These are phyloP conservation scores for Argyra leucocephala DNA, from an alignment of 2,888 invertebrate genomes.

Conservation along the genomic window DNA sequence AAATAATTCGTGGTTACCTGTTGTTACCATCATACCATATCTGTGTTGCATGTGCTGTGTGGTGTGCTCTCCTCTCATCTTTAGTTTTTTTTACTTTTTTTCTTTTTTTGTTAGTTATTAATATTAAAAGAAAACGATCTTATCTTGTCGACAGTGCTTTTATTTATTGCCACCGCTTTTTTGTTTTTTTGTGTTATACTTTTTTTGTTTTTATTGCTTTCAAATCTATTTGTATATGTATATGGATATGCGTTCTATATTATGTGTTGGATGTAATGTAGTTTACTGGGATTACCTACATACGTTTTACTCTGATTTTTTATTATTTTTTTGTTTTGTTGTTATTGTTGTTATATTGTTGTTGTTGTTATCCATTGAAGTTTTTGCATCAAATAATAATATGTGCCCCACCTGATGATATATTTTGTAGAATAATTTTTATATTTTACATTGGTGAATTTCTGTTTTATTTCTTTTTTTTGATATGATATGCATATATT, in stretches of 20 bases:
- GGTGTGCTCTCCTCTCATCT: too few relatives aligned
- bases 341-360: too few relatives aligned
- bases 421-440: background rate
- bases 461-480: too few relatives aligned
- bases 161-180: constrained; percentile 17
- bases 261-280: background rate
- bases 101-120: constrained; percentile 18
- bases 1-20: background rate
- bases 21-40: background rate
- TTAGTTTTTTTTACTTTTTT: background rate
- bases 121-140: constrained; percentile 21
- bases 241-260: background rate
- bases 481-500: too few relatives aligned
- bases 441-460: too few relatives aligned
- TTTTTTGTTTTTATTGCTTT: background rate
- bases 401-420: background rate
- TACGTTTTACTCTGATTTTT: background rate
- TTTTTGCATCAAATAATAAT: background rate
- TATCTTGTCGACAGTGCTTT: constrained; percentile 19
- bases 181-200: too few relatives aligned
- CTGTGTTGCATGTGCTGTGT: too few relatives aligned
- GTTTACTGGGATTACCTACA: background rate
- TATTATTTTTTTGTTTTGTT: background rate
- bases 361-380: too few relatives aligned
- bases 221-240: background rate